Evolutionary conservation across 2,888 invertebrate genomes (phyloP), one percentile per base, ranked within the genome.

Genomic region (Herminia tarsipennalis): DNA sequence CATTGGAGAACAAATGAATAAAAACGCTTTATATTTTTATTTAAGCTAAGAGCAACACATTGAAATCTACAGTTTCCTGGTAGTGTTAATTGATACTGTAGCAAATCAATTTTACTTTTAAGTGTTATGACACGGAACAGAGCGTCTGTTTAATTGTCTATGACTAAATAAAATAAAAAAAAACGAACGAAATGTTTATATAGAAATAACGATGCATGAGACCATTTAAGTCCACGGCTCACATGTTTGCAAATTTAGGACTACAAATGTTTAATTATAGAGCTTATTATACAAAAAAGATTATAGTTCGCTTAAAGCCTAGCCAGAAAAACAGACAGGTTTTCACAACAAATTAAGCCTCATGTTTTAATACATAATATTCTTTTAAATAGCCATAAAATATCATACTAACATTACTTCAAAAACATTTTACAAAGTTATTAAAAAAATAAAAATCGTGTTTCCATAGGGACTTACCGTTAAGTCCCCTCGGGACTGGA

Each of bases 51-150:
- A 18, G n/a, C 18, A 20, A 45, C 17, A 28, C 10, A 33, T 39
- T 24, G 34, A 33, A 28, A 29, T 13, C 22, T 36, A 37, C 22
- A 38, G 35, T 63, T 63, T 60, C 60, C 60, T 62, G 59, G 45
- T 56, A 50, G 40, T 36, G 38, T 46, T 47, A 61, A 64, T 54
- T 47, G 43, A 35, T 58, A 55, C 30, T 53, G 55, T 49, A 49
- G 9, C 58, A 27, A 61, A 64, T 61, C 58, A 64, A 64, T 64
- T 59, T 48, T 41, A 39, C 36, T 42, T 54, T 30, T 43, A 44
- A 34, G 37, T 24, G 41, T 32, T 27, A 20, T 39, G 40, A 58
- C 36, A 34, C 54, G 55, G 56, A 65, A 61, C 48, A 21, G 18
- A 36, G 29, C 37, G 34, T 54, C 34, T 54, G 33, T 22, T 32